These are phyloP conservation scores for Pseudomyrmex concolor DNA, from an alignment of 1,140 invertebrate species.

Conservation along the genomic window DNA sequence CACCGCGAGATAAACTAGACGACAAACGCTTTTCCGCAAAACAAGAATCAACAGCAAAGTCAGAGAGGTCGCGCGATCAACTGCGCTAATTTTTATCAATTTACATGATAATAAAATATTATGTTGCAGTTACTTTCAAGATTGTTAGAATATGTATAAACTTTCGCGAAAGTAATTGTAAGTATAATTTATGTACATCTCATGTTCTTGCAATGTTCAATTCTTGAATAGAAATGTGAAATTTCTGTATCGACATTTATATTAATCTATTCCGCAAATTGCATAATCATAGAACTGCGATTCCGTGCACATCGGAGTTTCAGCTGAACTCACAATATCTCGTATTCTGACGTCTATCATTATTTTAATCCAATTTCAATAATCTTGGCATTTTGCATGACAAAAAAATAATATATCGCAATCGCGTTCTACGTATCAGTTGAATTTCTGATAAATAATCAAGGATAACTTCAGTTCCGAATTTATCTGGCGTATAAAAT, in stretches of 20 bases:
- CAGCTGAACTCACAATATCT: constrained; percentile 26
- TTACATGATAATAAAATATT: no score
- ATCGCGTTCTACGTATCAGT: background rate
- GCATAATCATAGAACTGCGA: constrained; percentile 23
- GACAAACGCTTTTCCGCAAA: no score
- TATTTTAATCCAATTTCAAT: constrained; percentile 55
- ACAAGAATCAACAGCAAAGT: no score
- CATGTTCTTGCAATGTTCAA: constrained; percentile 4
- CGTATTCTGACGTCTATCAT: constrained; percentile 40
- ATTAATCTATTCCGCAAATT: constrained; percentile 9
- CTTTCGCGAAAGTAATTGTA: no score
- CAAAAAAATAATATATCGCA: constrained; percentile 30
- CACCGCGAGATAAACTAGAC: no score
- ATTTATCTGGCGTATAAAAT: constrained; percentile 36
- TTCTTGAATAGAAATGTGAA: constrained; percentile 7
- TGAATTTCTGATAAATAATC: constrained; percentile 41
- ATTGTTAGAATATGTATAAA: background rate
- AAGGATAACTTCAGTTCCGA: constrained; percentile 29
- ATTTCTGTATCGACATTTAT: background rate
- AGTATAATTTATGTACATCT: background rate
- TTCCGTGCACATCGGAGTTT: constrained; percentile 10
- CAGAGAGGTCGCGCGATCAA: no score
- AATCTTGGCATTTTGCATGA: constrained; percentile 36
- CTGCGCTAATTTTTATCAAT: no score
- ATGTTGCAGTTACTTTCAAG: no score